Evolutionary conservation across 2,797 vertebrate species (phyloP).

Genomic region (Miichthys miiuy): DNA sequence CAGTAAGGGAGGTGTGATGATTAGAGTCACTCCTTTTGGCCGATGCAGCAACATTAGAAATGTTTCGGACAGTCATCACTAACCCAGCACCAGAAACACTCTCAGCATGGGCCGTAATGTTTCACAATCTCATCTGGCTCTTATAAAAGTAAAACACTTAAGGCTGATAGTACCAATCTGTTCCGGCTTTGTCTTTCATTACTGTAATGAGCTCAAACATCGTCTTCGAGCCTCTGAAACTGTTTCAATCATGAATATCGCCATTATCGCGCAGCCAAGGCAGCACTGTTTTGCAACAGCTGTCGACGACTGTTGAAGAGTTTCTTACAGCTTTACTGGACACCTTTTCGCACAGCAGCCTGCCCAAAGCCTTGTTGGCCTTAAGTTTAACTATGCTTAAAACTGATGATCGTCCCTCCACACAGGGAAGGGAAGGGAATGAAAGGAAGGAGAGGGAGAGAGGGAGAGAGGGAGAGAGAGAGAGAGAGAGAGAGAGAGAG

Average conservation of each 20-base stretch:
- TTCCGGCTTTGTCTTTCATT: conserved; percentile 42
- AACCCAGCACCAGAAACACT: conserved; percentile 15
- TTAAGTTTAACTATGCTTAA: conserved; percentile 13
- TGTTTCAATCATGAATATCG: conserved; percentile 22
- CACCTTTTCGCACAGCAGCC: not conserved
- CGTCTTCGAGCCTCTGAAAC: conserved; percentile 2
- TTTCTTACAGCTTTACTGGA: conserved; percentile 24
- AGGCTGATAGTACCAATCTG: conserved; percentile 32
- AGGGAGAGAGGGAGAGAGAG: not conserved
- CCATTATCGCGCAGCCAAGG: conserved; percentile 6
- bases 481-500: not conserved
- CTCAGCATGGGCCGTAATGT: conserved; percentile 11
- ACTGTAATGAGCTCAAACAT: conserved; percentile 24
- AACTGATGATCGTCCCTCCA: not conserved
- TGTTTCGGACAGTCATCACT: conserved; percentile 20
- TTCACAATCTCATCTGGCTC: conserved; percentile 42
- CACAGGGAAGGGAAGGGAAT: not conserved
- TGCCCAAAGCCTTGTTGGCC: conserved; percentile 22
- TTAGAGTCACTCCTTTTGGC: not conserved
- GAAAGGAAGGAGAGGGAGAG: no score
- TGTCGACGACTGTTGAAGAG: conserved; percentile 15
- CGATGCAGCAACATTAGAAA: conserved; percentile 14
- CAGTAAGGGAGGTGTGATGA: not conserved
- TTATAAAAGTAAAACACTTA: conserved; percentile 41
- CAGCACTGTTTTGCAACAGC: conserved; percentile 19